Conservation (phyloP, 2,113 vertebrate genomes). For the cattle (Bos taurus) region DNA sequence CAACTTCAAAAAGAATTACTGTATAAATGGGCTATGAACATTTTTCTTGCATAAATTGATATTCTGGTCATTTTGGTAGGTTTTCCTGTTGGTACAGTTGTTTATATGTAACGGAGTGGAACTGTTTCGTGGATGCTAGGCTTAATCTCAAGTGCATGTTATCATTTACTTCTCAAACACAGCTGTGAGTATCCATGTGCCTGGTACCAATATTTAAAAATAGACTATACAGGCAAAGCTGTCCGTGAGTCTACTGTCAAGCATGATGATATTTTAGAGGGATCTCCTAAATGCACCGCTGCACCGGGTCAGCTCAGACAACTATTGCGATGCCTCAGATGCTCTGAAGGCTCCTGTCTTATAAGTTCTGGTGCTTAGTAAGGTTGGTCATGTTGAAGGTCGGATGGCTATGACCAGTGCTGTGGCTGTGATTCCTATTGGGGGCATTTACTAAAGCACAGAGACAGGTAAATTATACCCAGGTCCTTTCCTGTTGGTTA, state of each 20-base stretch:
- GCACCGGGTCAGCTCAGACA: background rate
- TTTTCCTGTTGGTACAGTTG: background rate
- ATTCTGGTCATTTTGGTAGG: background rate
- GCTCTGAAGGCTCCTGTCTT: background rate
- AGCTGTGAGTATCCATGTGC: background rate
- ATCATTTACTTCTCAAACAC: background rate
- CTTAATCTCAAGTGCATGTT: background rate
- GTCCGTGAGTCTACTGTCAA: background rate
- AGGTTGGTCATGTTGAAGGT: background rate
- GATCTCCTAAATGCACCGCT: background rate
- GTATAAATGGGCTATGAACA: background rate
- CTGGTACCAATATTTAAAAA: conserved; percentile 41
- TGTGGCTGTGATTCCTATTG: background rate
- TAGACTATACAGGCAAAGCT: background rate
- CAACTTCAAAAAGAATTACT: background rate
- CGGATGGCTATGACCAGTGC: background rate
- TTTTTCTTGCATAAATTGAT: background rate
- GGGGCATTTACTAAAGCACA: background rate
- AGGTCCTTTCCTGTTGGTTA: background rate
- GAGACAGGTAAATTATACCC: background rate
- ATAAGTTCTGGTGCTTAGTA: background rate
- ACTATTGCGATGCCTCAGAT: background rate
- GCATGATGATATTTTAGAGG: background rate
- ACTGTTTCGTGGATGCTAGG: background rate
- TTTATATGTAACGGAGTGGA: background rate